phyloP scores from a whole-genome alignment of 1,140 invertebrate genomes.

The Mylabris phalerata region DNA sequence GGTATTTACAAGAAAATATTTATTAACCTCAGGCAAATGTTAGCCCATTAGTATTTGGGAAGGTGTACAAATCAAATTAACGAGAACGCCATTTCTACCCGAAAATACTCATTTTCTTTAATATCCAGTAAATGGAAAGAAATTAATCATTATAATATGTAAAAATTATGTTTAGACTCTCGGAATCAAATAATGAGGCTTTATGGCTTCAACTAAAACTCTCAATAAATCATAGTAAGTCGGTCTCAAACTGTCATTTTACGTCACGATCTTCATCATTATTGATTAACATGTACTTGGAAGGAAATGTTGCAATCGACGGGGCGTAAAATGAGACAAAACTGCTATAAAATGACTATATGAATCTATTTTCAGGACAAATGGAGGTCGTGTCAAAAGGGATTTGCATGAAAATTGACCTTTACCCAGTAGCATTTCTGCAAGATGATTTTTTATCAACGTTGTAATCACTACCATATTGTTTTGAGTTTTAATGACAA shows the following conservation, averaged over 20 bases:
- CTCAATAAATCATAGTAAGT: conserved; percentile 16
- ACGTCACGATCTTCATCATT: neutral
- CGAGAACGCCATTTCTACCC: too few species aligned
- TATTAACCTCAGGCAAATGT: too few species aligned
- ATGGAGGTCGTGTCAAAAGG: conserved; percentile 30
- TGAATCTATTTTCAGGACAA: conserved; percentile 26
- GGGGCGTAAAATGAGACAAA: conserved; percentile 31
- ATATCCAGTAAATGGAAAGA: too few species aligned
- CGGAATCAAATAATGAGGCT: neutral
- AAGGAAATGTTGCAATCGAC: conserved; percentile 20
- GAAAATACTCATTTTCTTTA: too few species aligned
- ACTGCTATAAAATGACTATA: conserved; percentile 13
- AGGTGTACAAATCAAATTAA: too few species aligned
- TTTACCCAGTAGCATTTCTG: conserved; percentile 2
- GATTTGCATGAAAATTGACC: conserved; percentile 38
- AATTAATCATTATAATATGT: too few species aligned
- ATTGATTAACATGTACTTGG: conserved; percentile 28
- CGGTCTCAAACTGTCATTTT: conserved; percentile 13
- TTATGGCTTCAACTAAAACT: neutral
- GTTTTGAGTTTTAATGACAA: too few species aligned
- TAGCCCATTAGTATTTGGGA: too few species aligned
- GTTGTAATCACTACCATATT: too few species aligned
- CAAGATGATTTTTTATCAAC: too few species aligned
- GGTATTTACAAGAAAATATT: too few species aligned
- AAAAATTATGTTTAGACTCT: too few species aligned